phyloP scores from a whole-genome alignment of 2,888 invertebrate genomes.

The Chirona hameri region DNA sequence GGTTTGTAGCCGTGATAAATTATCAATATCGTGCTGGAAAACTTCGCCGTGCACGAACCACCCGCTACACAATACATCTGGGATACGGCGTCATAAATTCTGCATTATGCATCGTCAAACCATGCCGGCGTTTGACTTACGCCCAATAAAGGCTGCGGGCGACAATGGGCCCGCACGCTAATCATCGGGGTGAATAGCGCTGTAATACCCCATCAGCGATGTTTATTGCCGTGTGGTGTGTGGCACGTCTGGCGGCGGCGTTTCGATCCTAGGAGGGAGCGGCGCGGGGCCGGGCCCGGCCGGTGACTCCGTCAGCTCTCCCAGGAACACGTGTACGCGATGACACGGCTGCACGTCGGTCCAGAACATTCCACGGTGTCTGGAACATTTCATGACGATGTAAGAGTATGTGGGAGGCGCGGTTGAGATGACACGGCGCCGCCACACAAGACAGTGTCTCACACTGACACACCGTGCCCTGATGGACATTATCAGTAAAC shows the following conservation, averaged over 20 bases:
- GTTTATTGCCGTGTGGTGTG: background rate
- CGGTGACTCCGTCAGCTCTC: background rate
- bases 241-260: background rate
- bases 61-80: background rate
- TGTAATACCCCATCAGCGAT: background rate
- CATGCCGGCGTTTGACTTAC: background rate
- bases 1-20: background rate
- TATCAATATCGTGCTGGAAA: constrained; percentile 2
- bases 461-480: no score
- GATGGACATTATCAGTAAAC: no score
- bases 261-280: background rate
- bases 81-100: background rate
- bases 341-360: background rate
- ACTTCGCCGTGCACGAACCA: background rate
- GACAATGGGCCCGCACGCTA: background rate
- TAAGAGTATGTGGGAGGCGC: no score
- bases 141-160: background rate
- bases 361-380: background rate
- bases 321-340: background rate
- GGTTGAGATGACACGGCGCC: no score
- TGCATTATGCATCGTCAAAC: background rate
- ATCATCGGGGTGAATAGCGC: background rate
- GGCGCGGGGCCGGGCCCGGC: background rate
- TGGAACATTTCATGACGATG: background rate
- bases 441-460: no score